These are phyloP conservation scores for Macropodus opercularis DNA, from an alignment of 2,797 vertebrate species.

Conservation along the genomic window DNA sequence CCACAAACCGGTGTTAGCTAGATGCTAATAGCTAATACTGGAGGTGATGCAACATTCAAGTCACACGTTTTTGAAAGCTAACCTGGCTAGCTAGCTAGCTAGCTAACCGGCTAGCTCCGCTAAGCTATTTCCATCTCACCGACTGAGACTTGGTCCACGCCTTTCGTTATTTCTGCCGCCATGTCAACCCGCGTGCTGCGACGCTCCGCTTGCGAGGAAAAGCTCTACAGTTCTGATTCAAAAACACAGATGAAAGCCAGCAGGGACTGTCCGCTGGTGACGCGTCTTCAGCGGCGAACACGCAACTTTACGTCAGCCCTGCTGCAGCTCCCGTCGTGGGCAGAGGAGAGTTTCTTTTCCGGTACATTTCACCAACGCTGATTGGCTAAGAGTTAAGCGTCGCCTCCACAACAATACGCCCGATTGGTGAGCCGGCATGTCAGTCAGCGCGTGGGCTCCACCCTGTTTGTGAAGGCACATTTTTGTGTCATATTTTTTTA, in stretches of 20 bases:
- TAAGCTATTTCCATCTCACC: slow-evolving; percentile 52
- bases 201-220: not conserved
- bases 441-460: fast-evolving
- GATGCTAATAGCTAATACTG: slow-evolving; percentile 25
- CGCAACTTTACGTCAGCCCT: slow-evolving; percentile 25
- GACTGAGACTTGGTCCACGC: slow-evolving; percentile 56
- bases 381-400: not conserved
- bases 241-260: fast-evolving
- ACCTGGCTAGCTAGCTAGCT: not conserved
- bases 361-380: not conserved
- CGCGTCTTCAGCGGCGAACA: not conserved
- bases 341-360: fast-evolving
- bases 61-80: slow-evolving; percentile 19
- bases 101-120: not conserved
- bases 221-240: fast-evolving
- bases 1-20: not conserved
- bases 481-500: too few species aligned
- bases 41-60: slow-evolving; percentile 47
- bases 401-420: fast-evolving
- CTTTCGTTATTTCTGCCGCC: slow-evolving; percentile 60
- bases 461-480: not conserved
- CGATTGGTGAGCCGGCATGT: not conserved
- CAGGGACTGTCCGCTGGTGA: fast-evolving
- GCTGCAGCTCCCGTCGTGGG: fast-evolving
- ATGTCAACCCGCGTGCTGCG: slow-evolving; percentile 21